Evolutionary conservation across 2,113 vertebrate genomes (phyloP), one percentile per base, ranked within the genome.

Genomic region (Turnix velox): DNA sequence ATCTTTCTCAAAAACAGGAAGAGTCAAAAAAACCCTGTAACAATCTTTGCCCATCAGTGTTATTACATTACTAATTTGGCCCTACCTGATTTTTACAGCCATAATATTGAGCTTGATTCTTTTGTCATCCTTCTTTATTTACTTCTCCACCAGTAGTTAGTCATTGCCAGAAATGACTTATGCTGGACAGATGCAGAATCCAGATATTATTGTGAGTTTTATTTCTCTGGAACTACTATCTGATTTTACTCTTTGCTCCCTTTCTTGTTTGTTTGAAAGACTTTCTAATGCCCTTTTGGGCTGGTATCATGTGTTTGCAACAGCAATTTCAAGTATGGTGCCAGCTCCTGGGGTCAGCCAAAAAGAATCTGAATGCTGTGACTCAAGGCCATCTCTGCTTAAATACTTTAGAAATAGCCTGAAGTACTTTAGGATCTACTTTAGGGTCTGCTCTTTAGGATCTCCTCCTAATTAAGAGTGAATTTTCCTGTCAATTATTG

Each of bases 121-220:
- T 93, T 93, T 96, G 86, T 90, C 96, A 90, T 90, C 33, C 20
- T 52, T 86, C 76, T 81, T 85, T 87, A 93, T 92, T 94, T 90
- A 92, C 31, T 95, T 82, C 80, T 92, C 74, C 73, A 84, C 88
- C 37, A 81, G 61, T 37, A 91, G 91, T 90, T 79, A 82, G 33
- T 75, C 57, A 91, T 4, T 96, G 91, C 94, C 93, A 96, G 90
- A 94, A 95, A 94, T 90, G 94, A 93, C 95, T 96, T 90, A 79
- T 96, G 90, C 69, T 87, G 66, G 84, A 49, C 92, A 96, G 94
- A 96, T 95, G 92, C 80, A 88, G 84, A 87, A 88, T 92, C 31
- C 84, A 94, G 88, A 92, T 93, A 96, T n/a, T 93, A 80, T 31
- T 93, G 52, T 39, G 77, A 84, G 55, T 48, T 90, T 93, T 84